Evolutionary conservation across 1,140 invertebrate genomes (phyloP).

Genomic region (Semibalanus balanoides): DNA sequence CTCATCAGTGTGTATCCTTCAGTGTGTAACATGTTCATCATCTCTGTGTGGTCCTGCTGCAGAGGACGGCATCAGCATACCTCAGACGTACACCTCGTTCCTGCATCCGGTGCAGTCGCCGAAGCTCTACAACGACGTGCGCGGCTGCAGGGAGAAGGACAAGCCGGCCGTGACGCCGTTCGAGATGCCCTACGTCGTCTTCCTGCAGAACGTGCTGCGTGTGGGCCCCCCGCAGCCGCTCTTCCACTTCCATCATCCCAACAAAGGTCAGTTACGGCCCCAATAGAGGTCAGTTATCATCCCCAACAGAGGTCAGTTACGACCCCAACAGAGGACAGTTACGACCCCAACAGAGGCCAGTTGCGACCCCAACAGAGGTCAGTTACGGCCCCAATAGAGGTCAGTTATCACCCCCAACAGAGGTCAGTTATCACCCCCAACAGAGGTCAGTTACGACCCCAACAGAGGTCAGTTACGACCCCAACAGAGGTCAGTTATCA

Average conservation of each 20-base stretch:
- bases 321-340: no score
- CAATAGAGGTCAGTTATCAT: no score
- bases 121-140: conserved; percentile 57
- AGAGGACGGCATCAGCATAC: conserved; percentile 85
- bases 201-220: conserved; percentile 76
- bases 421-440: no score
- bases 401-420: no score
- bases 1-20: no score
- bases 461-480: neutral
- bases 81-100: conserved; percentile 76
- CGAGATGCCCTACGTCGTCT: conserved; percentile 84
- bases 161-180: conserved; percentile 46
- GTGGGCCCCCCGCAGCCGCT: conserved; percentile 60
- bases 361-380: no score
- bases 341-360: neutral
- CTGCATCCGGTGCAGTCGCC: conserved; percentile 68
- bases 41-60: conserved; percentile 20
- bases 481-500: no score
- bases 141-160: conserved; percentile 39
- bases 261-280: conserved; percentile 27
- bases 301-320: neutral
- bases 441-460: no score
- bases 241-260: conserved; percentile 83
- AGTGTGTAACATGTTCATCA: no score
- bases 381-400: neutral